Evolutionary conservation across 1,140 invertebrate species (phyloP).

Genomic region (Drosophila albomicans): DNA sequence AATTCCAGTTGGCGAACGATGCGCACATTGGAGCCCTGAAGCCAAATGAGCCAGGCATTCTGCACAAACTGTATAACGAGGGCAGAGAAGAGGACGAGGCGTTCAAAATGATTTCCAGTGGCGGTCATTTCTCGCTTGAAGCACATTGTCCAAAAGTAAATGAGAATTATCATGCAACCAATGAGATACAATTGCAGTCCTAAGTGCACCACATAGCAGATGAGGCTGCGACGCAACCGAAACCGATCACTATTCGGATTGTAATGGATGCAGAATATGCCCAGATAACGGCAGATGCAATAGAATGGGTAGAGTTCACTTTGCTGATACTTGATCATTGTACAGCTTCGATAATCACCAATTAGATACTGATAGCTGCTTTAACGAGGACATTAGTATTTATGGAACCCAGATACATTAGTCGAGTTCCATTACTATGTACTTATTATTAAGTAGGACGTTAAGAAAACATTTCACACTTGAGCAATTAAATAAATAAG

Average conservation of each 20-base stretch:
- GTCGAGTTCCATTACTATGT: constrained; percentile 17
- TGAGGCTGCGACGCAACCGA: constrained; percentile 53
- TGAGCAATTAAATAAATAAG: constrained; percentile 9
- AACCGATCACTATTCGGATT: constrained; percentile 35
- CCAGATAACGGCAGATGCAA: constrained; percentile 64
- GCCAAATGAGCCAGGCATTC: constrained; percentile 63
- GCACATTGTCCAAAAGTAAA: constrained; percentile 47
- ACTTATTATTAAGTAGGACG: neutral
- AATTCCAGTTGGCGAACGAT: constrained; percentile 58
- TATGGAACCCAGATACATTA: constrained; percentile 12
- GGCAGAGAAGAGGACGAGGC: constrained; percentile 56
- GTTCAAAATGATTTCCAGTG: constrained; percentile 68
- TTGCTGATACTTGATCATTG: constrained; percentile 40
- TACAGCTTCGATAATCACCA: neutral
- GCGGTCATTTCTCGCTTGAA: constrained; percentile 54
- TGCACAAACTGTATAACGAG: constrained; percentile 61
- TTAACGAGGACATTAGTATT: neutral
- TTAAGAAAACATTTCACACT: neutral
- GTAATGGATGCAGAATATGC: constrained; percentile 69
- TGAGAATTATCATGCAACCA: constrained; percentile 41
- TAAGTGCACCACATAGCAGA: constrained; percentile 60
- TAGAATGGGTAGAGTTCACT: constrained; percentile 58
- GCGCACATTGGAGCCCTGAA: constrained; percentile 57
- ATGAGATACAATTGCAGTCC: constrained; percentile 55
- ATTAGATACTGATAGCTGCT: constrained; percentile 11